These are phyloP conservation scores for Cotesia vestalis DNA, from an alignment of 1,140 invertebrate genomes.

Conservation along the genomic window DNA sequence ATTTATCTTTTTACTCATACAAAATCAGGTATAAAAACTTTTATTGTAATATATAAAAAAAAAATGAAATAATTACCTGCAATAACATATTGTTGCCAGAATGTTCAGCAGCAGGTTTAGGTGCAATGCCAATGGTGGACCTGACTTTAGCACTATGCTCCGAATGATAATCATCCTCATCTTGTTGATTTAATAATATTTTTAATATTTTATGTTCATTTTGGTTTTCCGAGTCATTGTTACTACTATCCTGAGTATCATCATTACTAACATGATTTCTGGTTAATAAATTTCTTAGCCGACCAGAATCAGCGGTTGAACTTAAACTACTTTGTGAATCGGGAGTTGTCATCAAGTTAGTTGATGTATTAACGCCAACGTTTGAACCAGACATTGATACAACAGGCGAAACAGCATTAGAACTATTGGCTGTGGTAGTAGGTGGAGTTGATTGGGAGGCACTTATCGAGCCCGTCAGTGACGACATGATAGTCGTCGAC, in stretches of 20 bases:
- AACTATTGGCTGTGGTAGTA: conserved; percentile 23
- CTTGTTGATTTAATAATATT: conserved; percentile 81
- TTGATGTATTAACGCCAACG: not conserved
- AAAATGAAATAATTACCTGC: conserved; percentile 67
- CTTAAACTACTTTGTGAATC: conserved; percentile 42
- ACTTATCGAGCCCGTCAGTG: conserved; percentile 27
- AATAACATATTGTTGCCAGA: conserved; percentile 76
- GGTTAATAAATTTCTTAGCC: conserved; percentile 74
- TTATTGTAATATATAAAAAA: not conserved
- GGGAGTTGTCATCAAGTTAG: conserved; percentile 26
- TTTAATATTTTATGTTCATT: conserved; percentile 76
- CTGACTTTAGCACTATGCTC: conserved; percentile 53
- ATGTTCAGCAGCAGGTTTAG: conserved; percentile 56
- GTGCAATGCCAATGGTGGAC: conserved; percentile 49
- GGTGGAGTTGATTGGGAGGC: conserved; percentile 48
- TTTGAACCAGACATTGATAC: conserved; percentile 20
- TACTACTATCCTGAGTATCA: conserved; percentile 60
- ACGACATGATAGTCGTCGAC: conserved; percentile 18
- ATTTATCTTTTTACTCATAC: conserved; percentile 12
- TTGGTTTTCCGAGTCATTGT: conserved; percentile 57
- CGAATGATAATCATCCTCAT: conserved; percentile 75
- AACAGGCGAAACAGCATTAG: conserved; percentile 36
- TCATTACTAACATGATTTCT: conserved; percentile 64
- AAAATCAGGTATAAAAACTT: not conserved
- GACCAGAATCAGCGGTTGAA: conserved; percentile 69